Conservation (phyloP, 2,888 invertebrate species). For the Ornithoptera alexandrae region DNA sequence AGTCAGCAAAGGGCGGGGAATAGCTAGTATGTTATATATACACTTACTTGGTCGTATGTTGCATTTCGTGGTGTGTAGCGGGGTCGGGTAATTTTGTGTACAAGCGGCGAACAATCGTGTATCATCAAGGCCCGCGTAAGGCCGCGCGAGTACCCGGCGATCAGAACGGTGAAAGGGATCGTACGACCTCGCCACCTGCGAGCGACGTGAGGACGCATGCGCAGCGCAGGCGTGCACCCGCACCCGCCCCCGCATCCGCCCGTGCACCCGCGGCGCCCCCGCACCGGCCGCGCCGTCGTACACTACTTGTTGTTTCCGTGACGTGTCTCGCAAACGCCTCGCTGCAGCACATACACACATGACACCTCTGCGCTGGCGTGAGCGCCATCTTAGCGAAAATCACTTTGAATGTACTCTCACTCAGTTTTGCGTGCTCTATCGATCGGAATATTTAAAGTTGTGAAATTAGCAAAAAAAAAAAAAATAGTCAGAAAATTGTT, state of each 20-base stretch:
- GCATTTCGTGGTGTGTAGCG: neutral
- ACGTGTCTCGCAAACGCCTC: neutral
- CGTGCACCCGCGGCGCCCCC: conserved; percentile 13
- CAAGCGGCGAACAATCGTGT: conserved; percentile 41
- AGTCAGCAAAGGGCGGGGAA: too few species aligned
- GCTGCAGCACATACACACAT: neutral
- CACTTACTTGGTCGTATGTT: too few species aligned
- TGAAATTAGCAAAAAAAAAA: too few species aligned
- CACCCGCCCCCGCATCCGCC: conserved; percentile 41
- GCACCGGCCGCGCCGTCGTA: conserved; percentile 2
- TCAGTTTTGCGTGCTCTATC: too few species aligned
- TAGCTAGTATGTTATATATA: too few species aligned
- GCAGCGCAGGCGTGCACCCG: neutral
- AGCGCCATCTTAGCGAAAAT: too few species aligned
- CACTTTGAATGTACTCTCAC: too few species aligned
- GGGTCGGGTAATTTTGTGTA: neutral
- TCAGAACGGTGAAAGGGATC: conserved; percentile 73
- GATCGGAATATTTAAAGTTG: too few species aligned
- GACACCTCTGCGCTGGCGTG: too few species aligned
- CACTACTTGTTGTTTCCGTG: conserved; percentile 8
- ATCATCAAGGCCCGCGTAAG: conserved; percentile 67
- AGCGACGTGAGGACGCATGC: conserved; percentile 27
- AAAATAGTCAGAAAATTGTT: too few species aligned
- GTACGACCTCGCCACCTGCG: conserved; percentile 66
- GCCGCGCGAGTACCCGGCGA: conserved; percentile 58